Evolutionary conservation across 2,888 invertebrate species (phyloP).

Genomic region (Sisyra nigra): DNA sequence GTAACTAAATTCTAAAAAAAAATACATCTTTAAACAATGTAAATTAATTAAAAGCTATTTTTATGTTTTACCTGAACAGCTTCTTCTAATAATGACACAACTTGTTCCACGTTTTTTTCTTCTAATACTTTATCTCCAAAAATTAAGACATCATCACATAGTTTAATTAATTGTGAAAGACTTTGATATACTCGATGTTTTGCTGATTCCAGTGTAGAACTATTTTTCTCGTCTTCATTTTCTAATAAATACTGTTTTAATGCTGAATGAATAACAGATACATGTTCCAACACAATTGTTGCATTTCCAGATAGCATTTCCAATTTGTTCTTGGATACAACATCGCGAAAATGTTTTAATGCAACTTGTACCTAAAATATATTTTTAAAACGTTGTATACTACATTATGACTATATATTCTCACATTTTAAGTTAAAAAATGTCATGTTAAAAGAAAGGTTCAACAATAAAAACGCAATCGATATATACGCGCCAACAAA

Average conservation of each 20-base stretch:
- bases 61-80: conserved; percentile 42
- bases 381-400: not conserved
- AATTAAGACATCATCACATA: conserved; percentile 78
- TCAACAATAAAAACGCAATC: no score
- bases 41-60: not conserved
- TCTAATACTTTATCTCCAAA: conserved; percentile 49
- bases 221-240: conserved; percentile 18
- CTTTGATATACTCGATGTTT: conserved; percentile 77
- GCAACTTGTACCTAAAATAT: conserved; percentile 46
- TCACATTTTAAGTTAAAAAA: not conserved
- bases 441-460: no score
- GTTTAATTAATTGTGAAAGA: conserved; percentile 69
- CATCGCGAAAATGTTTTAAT: conserved; percentile 81
- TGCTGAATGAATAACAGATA: conserved; percentile 64
- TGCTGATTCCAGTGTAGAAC: conserved; percentile 57
- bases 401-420: not conserved
- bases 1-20: conserved; percentile 47
- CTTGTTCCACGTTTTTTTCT: conserved; percentile 46
- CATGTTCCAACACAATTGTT: conserved; percentile 82
- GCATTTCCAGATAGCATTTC: conserved; percentile 91
- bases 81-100: conserved; percentile 53
- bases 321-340: conserved; percentile 78
- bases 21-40: conserved; percentile 4
- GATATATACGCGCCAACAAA: no score
- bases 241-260: conserved; percentile 21